A percentile compares a stretch with the other conserved stretches of the same genome.
Evolutionary conservation across 2,797 vertebrate species (phyloP).

Genomic region (Poecilia picta): DNA sequence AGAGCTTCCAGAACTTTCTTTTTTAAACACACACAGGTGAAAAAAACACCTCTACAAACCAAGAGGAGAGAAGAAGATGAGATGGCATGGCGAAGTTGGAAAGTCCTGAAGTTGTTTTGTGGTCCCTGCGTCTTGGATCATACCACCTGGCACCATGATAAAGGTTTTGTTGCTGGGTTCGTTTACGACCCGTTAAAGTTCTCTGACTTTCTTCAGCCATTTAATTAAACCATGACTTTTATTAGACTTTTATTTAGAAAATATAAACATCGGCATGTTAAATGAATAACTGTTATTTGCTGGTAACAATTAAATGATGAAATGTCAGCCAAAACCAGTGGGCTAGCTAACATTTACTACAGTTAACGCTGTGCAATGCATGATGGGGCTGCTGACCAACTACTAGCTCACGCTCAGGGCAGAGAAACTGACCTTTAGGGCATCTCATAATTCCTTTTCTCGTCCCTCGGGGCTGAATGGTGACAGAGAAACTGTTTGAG

Average conservation of each 20-base stretch:
- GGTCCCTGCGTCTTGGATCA: background rate
- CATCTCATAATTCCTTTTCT: slow-evolving; percentile 55
- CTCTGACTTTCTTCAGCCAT: background rate
- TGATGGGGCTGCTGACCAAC: background rate
- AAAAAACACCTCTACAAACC: slow-evolving; percentile 48
- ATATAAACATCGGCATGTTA: background rate
- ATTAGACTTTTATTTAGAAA: background rate
- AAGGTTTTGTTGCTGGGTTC: background rate
- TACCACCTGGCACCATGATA: background rate
- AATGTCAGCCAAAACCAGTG: background rate
- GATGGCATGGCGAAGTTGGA: slow-evolving; percentile 33
- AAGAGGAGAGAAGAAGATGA: slow-evolving; percentile 53
- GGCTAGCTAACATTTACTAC: background rate
- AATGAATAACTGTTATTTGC: background rate
- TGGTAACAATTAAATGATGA: background rate
- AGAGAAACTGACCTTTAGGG: slow-evolving; percentile 60
- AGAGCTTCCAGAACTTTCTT: slow-evolving; percentile 15
- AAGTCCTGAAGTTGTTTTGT: background rate
- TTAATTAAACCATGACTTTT: background rate
- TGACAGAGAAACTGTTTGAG: slow-evolving; percentile 65
- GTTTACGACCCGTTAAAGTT: too few relatives aligned
- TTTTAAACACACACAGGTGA: background rate
- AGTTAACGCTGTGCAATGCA: background rate
- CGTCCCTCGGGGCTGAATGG: slow-evolving; percentile 65
- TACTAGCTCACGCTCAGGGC: slow-evolving; percentile 23